These are phyloP conservation scores for Brassicogethes aeneus DNA, from an alignment of 2,888 invertebrate species.

Conservation along the genomic window DNA sequence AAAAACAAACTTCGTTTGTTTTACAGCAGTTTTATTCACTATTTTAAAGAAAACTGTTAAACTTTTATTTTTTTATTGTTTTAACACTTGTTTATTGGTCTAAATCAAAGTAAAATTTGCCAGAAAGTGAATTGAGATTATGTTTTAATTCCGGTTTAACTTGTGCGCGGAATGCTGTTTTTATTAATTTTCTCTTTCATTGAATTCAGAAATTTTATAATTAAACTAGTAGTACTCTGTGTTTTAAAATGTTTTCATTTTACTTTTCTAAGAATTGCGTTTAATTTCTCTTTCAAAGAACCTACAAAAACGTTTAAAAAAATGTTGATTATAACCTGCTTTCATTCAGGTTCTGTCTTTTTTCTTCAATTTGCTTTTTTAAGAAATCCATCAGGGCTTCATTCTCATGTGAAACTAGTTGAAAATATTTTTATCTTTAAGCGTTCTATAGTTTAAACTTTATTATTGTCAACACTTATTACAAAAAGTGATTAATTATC, in stretches of 20 bases:
- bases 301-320: neutral
- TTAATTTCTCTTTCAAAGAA: neutral
- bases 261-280: neutral
- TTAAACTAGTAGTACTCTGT: neutral
- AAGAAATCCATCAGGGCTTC: no score
- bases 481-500: no score
- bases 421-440: no score
- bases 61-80: no score
- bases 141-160: neutral
- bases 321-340: neutral
- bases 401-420: no score
- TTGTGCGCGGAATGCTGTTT: neutral
- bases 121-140: neutral
- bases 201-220: neutral
- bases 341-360: neutral
- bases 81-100: no score
- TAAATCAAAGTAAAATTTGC: neutral
- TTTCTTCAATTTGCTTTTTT: neutral
- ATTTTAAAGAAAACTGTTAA: no score
- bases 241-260: neutral
- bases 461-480: no score
- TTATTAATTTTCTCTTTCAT: slow-evolving; percentile 1
- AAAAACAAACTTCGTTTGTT: no score
- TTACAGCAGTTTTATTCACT: no score
- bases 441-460: no score